Evolutionary conservation across 2,888 invertebrate genomes (phyloP).

Genomic region (Adineta ricciae): DNA sequence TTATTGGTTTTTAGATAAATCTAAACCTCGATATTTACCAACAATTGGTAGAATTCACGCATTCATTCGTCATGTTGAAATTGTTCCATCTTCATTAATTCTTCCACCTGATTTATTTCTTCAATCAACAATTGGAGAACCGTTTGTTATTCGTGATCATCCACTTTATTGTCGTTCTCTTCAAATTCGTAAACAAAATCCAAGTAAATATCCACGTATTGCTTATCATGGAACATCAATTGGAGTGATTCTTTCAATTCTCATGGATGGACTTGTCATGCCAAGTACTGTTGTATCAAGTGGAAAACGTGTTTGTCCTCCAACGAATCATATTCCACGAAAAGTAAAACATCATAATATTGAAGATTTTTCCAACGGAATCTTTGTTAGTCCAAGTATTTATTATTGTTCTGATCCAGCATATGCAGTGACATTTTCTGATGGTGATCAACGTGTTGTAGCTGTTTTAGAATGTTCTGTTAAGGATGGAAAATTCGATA

Average conservation of each 20-base stretch:
- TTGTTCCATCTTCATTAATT: neutral
- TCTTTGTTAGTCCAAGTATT: neutral
- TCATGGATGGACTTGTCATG: neutral
- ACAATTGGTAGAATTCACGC: neutral
- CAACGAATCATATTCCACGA: neutral
- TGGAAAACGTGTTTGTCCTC: neutral
- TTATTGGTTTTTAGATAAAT: neutral
- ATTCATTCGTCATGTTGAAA: neutral
- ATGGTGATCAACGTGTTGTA: neutral
- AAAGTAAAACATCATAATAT: neutral
- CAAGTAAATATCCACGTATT: neutral
- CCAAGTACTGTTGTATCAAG: neutral
- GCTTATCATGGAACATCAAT: conserved; percentile 13
- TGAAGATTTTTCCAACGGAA: neutral
- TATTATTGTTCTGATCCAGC: neutral
- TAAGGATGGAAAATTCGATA: neutral
- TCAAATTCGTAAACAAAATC: neutral
- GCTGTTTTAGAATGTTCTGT: neutral
- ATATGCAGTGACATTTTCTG: neutral
- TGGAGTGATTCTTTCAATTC: neutral
- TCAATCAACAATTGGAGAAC: neutral
- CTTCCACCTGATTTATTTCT: neutral
- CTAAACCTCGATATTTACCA: neutral
- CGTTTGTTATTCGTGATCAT: neutral
- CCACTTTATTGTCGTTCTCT: neutral